Conservation (phyloP, 2,797 vertebrate species). For the Rhinichthys osculus region DNA sequence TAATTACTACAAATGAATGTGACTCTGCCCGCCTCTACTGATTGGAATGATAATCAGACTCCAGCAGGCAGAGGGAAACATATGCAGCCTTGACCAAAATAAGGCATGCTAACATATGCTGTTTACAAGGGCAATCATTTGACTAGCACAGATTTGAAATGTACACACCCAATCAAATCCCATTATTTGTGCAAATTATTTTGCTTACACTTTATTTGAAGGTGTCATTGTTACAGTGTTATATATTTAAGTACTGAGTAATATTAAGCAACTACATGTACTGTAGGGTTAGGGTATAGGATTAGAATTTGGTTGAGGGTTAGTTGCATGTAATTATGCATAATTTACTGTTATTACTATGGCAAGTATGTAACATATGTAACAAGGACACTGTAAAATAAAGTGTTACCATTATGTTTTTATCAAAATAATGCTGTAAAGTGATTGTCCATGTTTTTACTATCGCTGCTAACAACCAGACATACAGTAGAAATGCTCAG, state of each 20-base stretch:
- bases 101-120: slow-evolving; percentile 88
- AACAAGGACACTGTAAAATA: too few species aligned
- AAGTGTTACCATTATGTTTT: slow-evolving; percentile 36
- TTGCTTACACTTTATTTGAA: too few species aligned
- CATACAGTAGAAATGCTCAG: slow-evolving; percentile 1
- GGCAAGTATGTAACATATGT: too few species aligned
- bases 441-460: slow-evolving; percentile 62
- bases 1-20: slow-evolving; percentile 99
- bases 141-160: slow-evolving; percentile 50
- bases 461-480: slow-evolving; percentile 29
- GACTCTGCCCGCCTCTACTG: slow-evolving; percentile 88
- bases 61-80: slow-evolving; percentile 86
- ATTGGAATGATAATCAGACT: slow-evolving; percentile 97
- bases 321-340: too few species aligned
- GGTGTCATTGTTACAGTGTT: too few species aligned
- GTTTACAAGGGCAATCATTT: slow-evolving; percentile 87
- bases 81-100: slow-evolving; percentile 98
- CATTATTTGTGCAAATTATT: slow-evolving; percentile 16
- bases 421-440: slow-evolving; percentile 56
- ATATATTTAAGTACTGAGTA: too few species aligned
- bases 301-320: too few species aligned
- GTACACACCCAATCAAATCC: slow-evolving; percentile 43
- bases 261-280: too few species aligned
- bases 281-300: too few species aligned
- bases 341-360: too few species aligned